Conservation (phyloP, 2,888 invertebrate genomes). For the Cecidostiba fungosa region DNA sequence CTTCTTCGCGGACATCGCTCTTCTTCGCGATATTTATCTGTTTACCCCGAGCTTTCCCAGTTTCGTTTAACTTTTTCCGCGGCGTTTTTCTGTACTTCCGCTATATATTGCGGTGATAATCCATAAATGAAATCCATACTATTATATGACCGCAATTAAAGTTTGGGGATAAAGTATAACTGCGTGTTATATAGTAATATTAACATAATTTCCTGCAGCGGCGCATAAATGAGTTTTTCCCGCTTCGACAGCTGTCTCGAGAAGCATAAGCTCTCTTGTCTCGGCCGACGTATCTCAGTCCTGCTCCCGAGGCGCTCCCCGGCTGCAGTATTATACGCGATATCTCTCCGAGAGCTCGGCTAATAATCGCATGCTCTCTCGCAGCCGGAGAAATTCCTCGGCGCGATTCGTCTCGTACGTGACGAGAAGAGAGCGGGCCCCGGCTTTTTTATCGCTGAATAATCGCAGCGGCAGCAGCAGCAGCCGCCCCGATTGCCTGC, state of each 20-base stretch:
- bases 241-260: conserved; percentile 18
- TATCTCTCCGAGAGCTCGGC: conserved; percentile 14
- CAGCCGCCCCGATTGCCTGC: conserved; percentile 22
- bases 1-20: not conserved
- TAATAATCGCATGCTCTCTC: conserved; percentile 2
- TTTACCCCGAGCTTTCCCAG: not conserved
- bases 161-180: too few species aligned
- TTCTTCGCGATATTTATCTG: conserved; percentile 6
- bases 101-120: not conserved
- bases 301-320: conserved; percentile 6
- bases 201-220: too few species aligned
- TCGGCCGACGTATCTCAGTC: conserved; percentile 15
- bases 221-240: conserved; percentile 25
- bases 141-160: too few species aligned
- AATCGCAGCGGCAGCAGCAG: conserved; percentile 16
- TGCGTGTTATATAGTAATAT: too few species aligned
- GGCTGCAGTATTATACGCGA: conserved; percentile 2
- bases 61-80: not conserved
- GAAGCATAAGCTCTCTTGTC: not conserved
- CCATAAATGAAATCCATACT: not conserved
- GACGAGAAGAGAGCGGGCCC: not conserved
- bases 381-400: conserved; percentile 20
- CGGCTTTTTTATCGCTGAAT: conserved; percentile 40
- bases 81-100: not conserved
- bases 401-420: conserved; percentile 50